Base-by-base conservation (phyloP, 2,113 vertebrate genomes). In the Platysternon megacephalum region DNA sequence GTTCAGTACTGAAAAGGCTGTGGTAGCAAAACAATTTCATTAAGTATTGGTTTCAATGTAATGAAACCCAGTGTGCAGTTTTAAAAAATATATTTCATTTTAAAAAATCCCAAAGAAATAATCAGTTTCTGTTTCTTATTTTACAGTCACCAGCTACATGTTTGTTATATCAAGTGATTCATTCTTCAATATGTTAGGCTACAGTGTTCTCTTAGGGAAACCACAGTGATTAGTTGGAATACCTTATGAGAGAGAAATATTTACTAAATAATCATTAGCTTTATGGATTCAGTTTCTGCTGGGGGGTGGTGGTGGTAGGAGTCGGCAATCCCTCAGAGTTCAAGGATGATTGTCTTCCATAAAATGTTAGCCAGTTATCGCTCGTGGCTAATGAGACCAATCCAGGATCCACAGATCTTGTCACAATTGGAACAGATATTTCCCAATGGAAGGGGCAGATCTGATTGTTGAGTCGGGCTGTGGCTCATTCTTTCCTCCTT, bases 91-190 rank as follows among this genome's bases (percentile, higher is more conserved):
- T 1, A 44, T 32, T 82, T 86, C 74, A 26, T 1, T 90, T 76
- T 35, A 44, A 55, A 72, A 51, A 58, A n/a, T 48, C 4, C 4
- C 10, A 61, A 84, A 28, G 5, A 35, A 1, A 19, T 55, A 49
- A 1, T 0, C 8, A 17, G n/a, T 7, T 79, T 8, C 0, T 1
- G 72, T 87, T 89, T 42, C 9, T 26, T 53, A 12, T 95, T 2
- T 85, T 68, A 58, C 6, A 81, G 6, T 55, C 22, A 44, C 35
- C 2, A 24, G 80, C 3, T 42, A 1, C 29, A 1, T 53, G 61
- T 21, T 3, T 1, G 4, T 82, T 84, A 3, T 13, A 32, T 84
- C 53, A 48, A 17, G 17, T 90, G 90, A 92, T 83, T 0, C 0
- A 16, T 94, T 88, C 35, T 58, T 22, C 16, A 65, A 2, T 46